These are phyloP conservation scores for Tolypeutes matacus DNA, from an alignment of 2,797 vertebrate species.

Conservation along the genomic window DNA sequence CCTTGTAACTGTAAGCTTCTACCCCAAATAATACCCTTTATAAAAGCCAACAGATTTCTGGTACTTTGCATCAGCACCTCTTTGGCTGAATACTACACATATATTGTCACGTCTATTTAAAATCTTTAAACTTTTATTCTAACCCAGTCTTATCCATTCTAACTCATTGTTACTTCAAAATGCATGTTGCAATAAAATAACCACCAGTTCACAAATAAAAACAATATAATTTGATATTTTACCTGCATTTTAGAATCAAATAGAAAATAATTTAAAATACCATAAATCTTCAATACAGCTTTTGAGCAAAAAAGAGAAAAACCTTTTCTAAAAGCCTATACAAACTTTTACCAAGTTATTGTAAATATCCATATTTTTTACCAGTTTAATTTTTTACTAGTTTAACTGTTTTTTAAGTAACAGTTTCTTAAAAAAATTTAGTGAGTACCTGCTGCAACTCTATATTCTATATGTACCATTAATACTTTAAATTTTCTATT, in stretches of 20 bases:
- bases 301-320: constrained; percentile 59
- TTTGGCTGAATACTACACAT: background rate
- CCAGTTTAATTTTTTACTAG: constrained; percentile 3
- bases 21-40: too few relatives aligned
- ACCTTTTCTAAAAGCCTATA: constrained; percentile 7
- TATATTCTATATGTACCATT: constrained; percentile 22
- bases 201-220: constrained; percentile 65
- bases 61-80: too few relatives aligned
- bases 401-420: too few relatives aligned
- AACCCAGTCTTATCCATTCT: constrained; percentile 58
- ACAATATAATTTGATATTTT: constrained; percentile 58
- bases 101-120: constrained; percentile 61
- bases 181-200: constrained; percentile 53
- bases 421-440: background rate
- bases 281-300: constrained; percentile 32
- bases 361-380: constrained; percentile 13
- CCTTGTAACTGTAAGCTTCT: too few relatives aligned
- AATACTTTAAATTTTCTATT: constrained; percentile 37
- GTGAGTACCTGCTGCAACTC: background rate
- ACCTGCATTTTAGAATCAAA: constrained; percentile 45
- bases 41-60: too few relatives aligned
- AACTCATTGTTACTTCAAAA: constrained; percentile 56
- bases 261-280: constrained; percentile 67
- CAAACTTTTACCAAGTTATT: constrained; percentile 21
- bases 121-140: constrained; percentile 68